Evolutionary conservation across 2,888 invertebrate species (phyloP), one percentile per base, ranked within the genome.

Genomic region (Trilocha varians): DNA sequence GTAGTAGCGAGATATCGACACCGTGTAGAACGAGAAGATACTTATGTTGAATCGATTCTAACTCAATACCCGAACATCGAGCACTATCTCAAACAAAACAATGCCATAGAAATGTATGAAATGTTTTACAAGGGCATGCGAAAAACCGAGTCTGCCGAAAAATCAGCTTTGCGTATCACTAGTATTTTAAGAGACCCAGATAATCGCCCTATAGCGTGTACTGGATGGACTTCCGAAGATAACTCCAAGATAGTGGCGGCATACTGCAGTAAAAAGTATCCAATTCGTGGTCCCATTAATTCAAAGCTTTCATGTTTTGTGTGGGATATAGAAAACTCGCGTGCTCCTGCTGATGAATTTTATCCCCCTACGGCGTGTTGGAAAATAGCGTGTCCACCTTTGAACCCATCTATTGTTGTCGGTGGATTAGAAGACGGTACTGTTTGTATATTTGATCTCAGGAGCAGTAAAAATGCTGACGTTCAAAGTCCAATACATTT

Each of bases 21-120:
- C 51, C 92, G 92, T 61, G 79, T 91, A 16, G 93, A 94, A 66
- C 91, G 93, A 44, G 93, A 93, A 51, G 94, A 94, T 52, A 62
- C 72, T 14, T 94, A 92, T 67, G 84, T 91, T 36, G 78, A 87
- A 45, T 88, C 91, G 44, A 87, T 93, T 55, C 70, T 87, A 16
- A 73, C 78, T 38, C 67, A 88, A 36, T 59, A 83, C 41, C 68
- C 78, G 6, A 71, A 83, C 13, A 87, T 91, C 72, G 87, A 89
- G 47, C 88, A 90, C 55, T 88, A 85, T 47, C 87, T 92, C 36
- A 74, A 88, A 45, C 92, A 93, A 70, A 94, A 94, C 65, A 93
- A 91, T 68, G 90, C 91, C 3, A 87, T 93, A 36, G 91, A 93
- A 62, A 90, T 94, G 55, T 94, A 92, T 63, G 87, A 92, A 63